Conservation (phyloP, 2,797 vertebrate genomes). For the Apogon hyalosoma region DNA sequence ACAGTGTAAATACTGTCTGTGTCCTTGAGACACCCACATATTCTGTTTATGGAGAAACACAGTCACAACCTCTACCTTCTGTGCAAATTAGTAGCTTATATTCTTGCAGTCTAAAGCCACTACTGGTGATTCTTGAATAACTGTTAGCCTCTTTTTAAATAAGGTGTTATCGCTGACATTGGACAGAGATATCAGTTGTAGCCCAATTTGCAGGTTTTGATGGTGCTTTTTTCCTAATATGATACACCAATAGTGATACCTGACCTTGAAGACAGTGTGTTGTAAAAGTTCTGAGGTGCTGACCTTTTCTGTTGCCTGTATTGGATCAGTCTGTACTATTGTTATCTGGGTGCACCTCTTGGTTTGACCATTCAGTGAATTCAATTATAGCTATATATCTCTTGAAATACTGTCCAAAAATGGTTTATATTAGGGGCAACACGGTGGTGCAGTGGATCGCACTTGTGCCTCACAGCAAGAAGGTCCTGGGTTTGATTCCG, state of each 20-base stretch:
- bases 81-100: slow-evolving; percentile 8
- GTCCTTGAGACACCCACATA: slow-evolving; percentile 71
- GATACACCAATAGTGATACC: too few relatives aligned
- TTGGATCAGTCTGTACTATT: not conserved
- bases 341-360: not conserved
- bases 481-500: too few relatives aligned
- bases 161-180: not conserved
- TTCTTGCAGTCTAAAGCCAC: slow-evolving; percentile 12
- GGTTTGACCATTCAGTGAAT: slow-evolving; percentile 8
- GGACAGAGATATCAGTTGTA: not conserved
- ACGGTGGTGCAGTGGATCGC: too few relatives aligned
- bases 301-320: not conserved
- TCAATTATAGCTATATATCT: slow-evolving; percentile 3
- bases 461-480: too few relatives aligned
- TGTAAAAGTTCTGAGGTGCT: not conserved
- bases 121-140: not conserved
- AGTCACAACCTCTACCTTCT: slow-evolving; percentile 36
- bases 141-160: not conserved
- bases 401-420: slow-evolving; percentile 27
- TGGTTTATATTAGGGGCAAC: not conserved
- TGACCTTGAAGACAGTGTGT: not conserved
- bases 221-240: not conserved
- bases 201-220: too few relatives aligned
- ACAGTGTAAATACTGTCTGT: slow-evolving; percentile 60
- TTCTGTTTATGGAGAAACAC: slow-evolving; percentile 69